Conservation (phyloP, 2,113 vertebrate genomes). For the Ahaetulla prasina region DNA sequence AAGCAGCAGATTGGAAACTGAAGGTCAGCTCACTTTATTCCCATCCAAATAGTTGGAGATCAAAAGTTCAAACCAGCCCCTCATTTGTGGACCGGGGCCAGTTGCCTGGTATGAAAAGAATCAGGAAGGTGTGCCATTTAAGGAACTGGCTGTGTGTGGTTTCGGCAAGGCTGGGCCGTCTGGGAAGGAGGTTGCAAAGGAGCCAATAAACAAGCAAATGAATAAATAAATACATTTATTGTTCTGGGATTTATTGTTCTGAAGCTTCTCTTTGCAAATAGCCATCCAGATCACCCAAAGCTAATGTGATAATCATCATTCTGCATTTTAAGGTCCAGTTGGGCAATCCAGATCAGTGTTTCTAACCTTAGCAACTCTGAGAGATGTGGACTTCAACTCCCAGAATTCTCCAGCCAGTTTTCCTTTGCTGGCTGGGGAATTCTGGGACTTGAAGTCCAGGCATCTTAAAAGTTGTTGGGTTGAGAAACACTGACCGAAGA, state of each 20-base stretch:
- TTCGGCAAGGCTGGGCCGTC: background rate
- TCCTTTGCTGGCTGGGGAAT: background rate
- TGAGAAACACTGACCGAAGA: background rate
- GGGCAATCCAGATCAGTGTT: background rate
- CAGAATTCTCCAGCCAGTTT: background rate
- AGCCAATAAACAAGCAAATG: background rate
- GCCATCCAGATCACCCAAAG: background rate
- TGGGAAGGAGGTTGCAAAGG: background rate
- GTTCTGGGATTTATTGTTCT: too few species aligned
- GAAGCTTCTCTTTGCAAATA: too few species aligned
- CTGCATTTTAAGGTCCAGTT: background rate
- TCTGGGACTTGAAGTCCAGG: background rate
- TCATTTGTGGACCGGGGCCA: fast-evolving
- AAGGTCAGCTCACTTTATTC: background rate
- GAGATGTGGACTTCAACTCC: background rate
- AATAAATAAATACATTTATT: background rate
- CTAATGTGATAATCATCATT: too few species aligned
- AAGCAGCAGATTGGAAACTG: background rate
- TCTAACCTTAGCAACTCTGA: background rate
- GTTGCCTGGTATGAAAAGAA: background rate
- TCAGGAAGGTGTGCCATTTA: background rate
- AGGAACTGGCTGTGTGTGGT: background rate
- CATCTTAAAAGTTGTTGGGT: background rate
- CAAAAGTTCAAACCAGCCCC: background rate
- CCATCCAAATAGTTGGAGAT: background rate